Evolutionary conservation across 2,888 invertebrate genomes (phyloP), one percentile per base, ranked within the genome.

Genomic region (Cataglyphis rosenhaueri): DNA sequence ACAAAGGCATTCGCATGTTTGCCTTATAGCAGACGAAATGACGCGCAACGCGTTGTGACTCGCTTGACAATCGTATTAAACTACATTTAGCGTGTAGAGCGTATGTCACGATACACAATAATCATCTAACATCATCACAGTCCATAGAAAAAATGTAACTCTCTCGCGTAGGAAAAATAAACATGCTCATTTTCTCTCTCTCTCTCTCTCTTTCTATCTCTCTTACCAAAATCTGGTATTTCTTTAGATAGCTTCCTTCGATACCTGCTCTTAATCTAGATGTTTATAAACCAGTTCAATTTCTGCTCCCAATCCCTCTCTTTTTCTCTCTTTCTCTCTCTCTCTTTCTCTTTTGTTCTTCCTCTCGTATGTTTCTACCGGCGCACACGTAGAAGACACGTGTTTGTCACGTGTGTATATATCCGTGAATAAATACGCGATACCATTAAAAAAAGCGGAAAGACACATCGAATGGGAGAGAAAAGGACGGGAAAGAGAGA

Each of bases 211-310:
- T 38, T 6, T 68, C 18, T 68, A 12, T 15, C n/a, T 52, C n/a
- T 35, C 68, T 15, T 35, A 15, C 15, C 41, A 18, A 76, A 55
- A 68, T 32, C 59, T 79, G 59, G 15, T 79, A 35, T 79, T 59
- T 79, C 59, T 70, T 18, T 59, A 35, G 25, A 18, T 25, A 9
- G 44, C 32, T 10, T 75, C 52, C 18, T 21, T 66, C 57, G 44
- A 79, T 79, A 79, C 87, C 86, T 85, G 88, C 88, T 86, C 90
- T 90, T 90, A 90, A 90, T 90, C 90, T 90, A 90, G 88, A 85
- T 87, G 82, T 82, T 83, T 87, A 85, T 87, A 90, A 90, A 89
- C 87, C 88, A 90, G 75, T 79, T 79, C 59, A 71, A 71, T 79
- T 79, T 79, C 78, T 44, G 78, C 70, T 76, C 75, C 52, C 79